Evolutionary conservation across 92 coral and sea anemone species (phyloP).

Genomic region (Heteractis magnifica): DNA sequence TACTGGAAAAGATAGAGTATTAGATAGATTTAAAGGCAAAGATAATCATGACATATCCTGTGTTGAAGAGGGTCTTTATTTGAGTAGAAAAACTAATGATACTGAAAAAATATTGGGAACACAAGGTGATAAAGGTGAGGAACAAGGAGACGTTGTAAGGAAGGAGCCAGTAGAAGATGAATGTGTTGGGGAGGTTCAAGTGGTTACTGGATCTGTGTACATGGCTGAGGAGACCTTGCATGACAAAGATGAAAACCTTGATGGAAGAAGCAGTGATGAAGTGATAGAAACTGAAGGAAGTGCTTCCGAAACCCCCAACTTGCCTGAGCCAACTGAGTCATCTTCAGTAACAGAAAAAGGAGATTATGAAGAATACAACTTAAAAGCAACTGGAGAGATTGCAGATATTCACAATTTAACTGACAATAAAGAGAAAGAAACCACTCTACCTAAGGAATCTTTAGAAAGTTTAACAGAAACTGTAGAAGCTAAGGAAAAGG

Average conservation of each 20-base stretch:
- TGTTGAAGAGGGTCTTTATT: neutral
- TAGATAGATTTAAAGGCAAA: neutral
- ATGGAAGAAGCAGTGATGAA: neutral
- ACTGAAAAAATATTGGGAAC: neutral
- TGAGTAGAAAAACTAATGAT: neutral
- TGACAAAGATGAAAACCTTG: neutral
- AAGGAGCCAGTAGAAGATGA: constrained; percentile 28
- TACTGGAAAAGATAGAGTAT: neutral
- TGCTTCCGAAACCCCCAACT: neutral
- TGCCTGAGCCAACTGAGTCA: neutral
- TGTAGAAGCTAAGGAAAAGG: neutral
- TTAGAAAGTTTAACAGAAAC: neutral
- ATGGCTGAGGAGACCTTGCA: neutral
- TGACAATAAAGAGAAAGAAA: neutral
- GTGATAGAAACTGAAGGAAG: neutral
- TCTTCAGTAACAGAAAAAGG: neutral
- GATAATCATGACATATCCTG: neutral
- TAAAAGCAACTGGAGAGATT: neutral
- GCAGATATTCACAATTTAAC: neutral
- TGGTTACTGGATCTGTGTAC: constrained; percentile 4
- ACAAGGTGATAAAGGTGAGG: neutral
- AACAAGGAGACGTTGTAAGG: neutral
- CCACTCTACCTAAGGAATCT: neutral
- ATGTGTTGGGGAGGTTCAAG: neutral
- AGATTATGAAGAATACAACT: neutral